These are phyloP conservation scores for Anoplophora glabripennis DNA, from an alignment of 1,140 invertebrate genomes.

Conservation along the genomic window DNA sequence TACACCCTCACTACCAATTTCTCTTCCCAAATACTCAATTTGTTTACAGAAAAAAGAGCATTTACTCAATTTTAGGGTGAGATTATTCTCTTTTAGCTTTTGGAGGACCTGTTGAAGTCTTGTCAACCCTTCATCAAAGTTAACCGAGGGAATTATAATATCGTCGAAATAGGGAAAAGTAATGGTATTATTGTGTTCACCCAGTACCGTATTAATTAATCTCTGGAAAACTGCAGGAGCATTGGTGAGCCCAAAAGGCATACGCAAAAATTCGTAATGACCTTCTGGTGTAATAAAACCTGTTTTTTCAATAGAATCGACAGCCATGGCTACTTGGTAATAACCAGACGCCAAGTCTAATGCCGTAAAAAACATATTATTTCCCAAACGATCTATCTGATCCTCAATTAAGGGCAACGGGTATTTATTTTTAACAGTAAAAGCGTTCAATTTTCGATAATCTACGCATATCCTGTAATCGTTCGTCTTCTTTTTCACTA, in stretches of 20 bases:
- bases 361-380: constrained; percentile 33
- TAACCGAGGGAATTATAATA: constrained; percentile 31
- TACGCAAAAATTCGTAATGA: constrained; percentile 49
- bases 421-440: constrained; percentile 44
- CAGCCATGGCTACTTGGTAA: constrained; percentile 38
- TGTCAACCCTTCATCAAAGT: constrained; percentile 27
- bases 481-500: constrained; percentile 45
- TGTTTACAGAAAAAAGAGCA: constrained; percentile 28
- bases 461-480: constrained; percentile 44
- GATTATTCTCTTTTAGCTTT: constrained; percentile 11
- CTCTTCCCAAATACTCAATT: constrained; percentile 22
- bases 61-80: constrained; percentile 26
- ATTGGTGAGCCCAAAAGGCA: no score
- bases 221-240: constrained; percentile 50
- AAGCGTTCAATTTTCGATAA: constrained; percentile 41
- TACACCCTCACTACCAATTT: constrained; percentile 16
- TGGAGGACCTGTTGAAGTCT: constrained; percentile 30
- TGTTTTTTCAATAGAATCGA: constrained; percentile 39
- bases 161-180: constrained; percentile 35
- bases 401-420: constrained; percentile 52
- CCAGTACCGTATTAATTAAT: constrained; percentile 44
- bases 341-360: constrained; percentile 34
- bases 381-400: constrained; percentile 39
- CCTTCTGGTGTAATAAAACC: constrained; percentile 39
- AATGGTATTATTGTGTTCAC: constrained; percentile 20